Conservation (phyloP, 2,113 vertebrate genomes). For the Prionailurus bengalensis region DNA sequence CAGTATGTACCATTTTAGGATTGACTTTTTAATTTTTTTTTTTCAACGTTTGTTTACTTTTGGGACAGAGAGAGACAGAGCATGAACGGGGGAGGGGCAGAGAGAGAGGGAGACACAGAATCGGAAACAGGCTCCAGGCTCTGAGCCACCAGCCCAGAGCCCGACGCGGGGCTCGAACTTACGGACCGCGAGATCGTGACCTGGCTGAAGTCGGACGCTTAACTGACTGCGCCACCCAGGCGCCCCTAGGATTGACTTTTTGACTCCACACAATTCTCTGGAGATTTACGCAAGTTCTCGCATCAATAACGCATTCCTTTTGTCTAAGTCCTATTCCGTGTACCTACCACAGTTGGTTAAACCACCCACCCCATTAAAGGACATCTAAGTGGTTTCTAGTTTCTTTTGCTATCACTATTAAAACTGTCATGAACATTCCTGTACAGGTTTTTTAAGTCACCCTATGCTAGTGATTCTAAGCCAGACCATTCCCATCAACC, state of each 20-base stretch:
- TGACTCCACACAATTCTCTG: background rate
- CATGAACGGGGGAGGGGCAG: no score
- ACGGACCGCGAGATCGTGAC: no score
- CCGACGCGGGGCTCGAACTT: no score
- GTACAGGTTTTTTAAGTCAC: background rate
- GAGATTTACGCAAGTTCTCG: background rate
- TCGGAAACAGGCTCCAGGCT: no score
- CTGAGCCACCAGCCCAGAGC: no score
- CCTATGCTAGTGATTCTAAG: background rate
- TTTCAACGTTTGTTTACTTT: no score
- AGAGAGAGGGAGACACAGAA: no score
- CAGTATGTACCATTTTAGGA: background rate
- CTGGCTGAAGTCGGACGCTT: no score
- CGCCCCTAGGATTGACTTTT: background rate
- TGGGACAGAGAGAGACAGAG: no score
- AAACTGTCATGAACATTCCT: background rate
- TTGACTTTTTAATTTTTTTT: background rate
- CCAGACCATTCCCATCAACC: background rate
- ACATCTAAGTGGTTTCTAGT: background rate
- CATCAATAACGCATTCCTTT: background rate
- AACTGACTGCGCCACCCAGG: no score
- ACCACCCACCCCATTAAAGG: background rate
- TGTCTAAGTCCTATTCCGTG: background rate
- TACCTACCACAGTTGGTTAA: background rate
- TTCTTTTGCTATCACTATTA: slow-evolving; percentile 1